Base-by-base conservation (phyloP, 2,797 vertebrate species). In the Cuniculus paca region DNA sequence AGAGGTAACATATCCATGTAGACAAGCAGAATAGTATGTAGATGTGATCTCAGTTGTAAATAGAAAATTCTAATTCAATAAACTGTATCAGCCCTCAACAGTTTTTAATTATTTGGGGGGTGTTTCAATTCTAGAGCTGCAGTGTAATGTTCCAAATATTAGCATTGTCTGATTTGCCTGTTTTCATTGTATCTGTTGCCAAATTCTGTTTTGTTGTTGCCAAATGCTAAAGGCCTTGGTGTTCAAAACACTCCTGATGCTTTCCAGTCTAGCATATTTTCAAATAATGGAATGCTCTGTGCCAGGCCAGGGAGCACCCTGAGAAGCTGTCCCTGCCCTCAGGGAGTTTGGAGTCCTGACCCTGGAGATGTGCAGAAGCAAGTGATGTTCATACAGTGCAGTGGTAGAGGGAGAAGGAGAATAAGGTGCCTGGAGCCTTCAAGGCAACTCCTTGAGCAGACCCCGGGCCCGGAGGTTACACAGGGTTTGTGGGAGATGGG, bases 61-160 rank as follows among this genome's bases (percentile, higher is more conserved):
- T n/a, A n/a, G n/a, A n/a, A n/a, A n/a, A n/a, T n/a, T n/a, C n/a
- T n/a, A n/a, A n/a, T n/a, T n/a, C n/a, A n/a, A n/a, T n/a, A n/a
- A n/a, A n/a, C n/a, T n/a, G n/a, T n/a, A n/a, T n/a, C n/a, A n/a
- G n/a, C n/a, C n/a, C n/a, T n/a, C n/a, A n/a, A n/a, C 24, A 82
- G 48, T 94, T 97, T 94, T 92, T 96, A 88, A 92, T 97, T 96
- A 88, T 96, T 91, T 81, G 6, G 88, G 90, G 68, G 42, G 88
- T 31, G 78, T 26, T 93, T 96, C 45, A 65, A 6, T 77, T 93
- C 70, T 84, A 84, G 80, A 93, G 91, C 74, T 75, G 42, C 87
- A 81, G 72, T 84, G 13, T 81, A n/a, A 7, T 78, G 70, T 86
- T 96, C 91, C 45, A n/a, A 20, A 54, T 83, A 65, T 83, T 86